Percentiles rank a stretch among this genome's conserved stretches.
phyloP scores from a whole-genome alignment of 2,797 vertebrate genomes.

The Mus spretus region DNA sequence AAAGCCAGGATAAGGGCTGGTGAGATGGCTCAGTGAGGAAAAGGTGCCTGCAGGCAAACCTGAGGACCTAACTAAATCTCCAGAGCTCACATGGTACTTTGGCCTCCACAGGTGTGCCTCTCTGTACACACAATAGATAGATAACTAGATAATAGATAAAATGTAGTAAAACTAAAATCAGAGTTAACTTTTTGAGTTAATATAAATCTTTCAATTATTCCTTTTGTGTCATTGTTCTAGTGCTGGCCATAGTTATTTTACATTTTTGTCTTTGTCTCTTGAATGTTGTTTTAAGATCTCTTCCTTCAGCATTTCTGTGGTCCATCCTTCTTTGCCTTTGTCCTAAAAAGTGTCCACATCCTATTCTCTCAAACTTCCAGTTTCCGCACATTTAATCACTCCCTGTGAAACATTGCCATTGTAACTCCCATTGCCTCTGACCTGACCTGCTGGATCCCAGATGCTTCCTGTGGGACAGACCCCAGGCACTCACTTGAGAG shows the following conservation, averaged over 20 bases:
- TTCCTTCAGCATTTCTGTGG: conserved; percentile 52
- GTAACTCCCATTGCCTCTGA: conserved; percentile 87
- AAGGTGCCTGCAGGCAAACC: neutral
- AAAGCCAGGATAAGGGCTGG: too few relatives aligned
- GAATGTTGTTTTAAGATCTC: neutral
- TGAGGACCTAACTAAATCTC: neutral
- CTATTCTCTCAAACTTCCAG: conserved; percentile 82
- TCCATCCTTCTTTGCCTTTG: conserved; percentile 62
- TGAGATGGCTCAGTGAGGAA: neutral
- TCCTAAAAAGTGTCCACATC: conserved; percentile 68
- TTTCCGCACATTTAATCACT: conserved; percentile 87
- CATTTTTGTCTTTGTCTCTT: conserved; percentile 52
- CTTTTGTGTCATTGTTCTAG: neutral
- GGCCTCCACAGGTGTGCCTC: neutral
- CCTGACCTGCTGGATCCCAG: conserved; percentile 87
- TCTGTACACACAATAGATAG: neutral
- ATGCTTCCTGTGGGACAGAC: conserved; percentile 89
- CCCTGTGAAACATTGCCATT: conserved; percentile 86
- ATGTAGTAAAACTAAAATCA: neutral
- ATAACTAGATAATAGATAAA: neutral
- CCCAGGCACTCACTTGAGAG: conserved; percentile 60
- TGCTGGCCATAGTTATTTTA: neutral
- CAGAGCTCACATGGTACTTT: too few relatives aligned
- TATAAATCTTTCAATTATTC: neutral
- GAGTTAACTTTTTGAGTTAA: neutral